Evolutionary conservation across 1,140 invertebrate species (phyloP).

Genomic region (Lepidurus apus): DNA sequence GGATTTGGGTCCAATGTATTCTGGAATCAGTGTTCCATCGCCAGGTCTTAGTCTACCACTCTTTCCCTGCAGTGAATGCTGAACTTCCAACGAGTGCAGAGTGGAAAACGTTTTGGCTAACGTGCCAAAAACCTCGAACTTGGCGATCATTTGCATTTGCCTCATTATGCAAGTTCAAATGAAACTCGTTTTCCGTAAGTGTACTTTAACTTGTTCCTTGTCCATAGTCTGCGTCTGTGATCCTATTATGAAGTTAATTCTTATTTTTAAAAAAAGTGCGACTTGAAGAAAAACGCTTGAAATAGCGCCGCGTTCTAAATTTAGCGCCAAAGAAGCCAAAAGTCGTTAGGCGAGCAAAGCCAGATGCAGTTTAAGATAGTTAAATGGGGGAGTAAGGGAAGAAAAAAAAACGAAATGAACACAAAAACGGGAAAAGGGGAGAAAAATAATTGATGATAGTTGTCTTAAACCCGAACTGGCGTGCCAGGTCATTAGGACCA

Average conservation of each 20-base stretch:
- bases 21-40: slow-evolving; percentile 1
- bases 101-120: background rate
- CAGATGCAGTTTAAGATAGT: slow-evolving; percentile 22
- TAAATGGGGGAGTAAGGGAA: background rate
- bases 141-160: background rate
- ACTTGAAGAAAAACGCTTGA: background rate
- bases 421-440: background rate
- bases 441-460: slow-evolving; percentile 1
- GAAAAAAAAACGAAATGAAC: background rate
- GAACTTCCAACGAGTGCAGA: background rate
- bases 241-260: background rate
- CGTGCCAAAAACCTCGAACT: background rate
- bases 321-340: background rate
- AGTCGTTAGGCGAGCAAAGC: background rate
- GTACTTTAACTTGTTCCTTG: background rate
- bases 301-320: background rate
- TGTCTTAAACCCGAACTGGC: background rate
- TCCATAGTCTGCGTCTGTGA: background rate
- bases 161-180: background rate
- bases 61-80: background rate
- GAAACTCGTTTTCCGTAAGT: background rate
- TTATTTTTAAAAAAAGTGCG: background rate
- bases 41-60: background rate
- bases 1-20: slow-evolving; percentile 15
- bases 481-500: slow-evolving; percentile 8